Evolutionary conservation across 1,140 invertebrate genomes (phyloP).

Genomic region (Aphelenchoides besseyi): DNA sequence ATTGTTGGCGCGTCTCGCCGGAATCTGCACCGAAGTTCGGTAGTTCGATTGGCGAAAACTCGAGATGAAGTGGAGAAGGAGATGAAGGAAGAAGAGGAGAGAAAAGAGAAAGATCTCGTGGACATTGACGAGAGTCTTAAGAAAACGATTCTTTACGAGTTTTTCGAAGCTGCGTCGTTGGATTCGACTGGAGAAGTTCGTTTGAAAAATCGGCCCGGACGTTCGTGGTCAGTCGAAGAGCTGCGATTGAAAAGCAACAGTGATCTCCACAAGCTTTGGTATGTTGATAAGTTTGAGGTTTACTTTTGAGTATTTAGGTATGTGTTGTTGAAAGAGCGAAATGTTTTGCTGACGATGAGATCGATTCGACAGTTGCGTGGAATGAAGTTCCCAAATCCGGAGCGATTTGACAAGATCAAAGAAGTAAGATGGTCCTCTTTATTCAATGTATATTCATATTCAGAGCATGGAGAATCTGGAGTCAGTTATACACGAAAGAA

Average conservation of each 20-base stretch:
- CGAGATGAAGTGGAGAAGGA: background rate
- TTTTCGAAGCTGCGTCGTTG: constrained; percentile 32
- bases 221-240: constrained; percentile 85
- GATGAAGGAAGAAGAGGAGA: constrained; percentile 1
- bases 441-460: constrained; percentile 34
- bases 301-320: constrained; percentile 68
- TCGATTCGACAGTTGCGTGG: constrained; percentile 71
- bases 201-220: constrained; percentile 70
- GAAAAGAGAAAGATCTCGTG: background rate
- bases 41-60: too few relatives aligned
- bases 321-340: constrained; percentile 87
- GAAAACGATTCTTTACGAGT: constrained; percentile 11
- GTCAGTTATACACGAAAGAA: constrained; percentile 82
- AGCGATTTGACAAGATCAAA: constrained; percentile 84
- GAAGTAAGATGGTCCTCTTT: constrained; percentile 29
- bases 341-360: constrained; percentile 94
- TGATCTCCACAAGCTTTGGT: constrained; percentile 97
- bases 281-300: constrained; percentile 40
- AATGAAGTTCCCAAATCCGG: constrained; percentile 84
- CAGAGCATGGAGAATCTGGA: constrained; percentile 92
- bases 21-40: too few relatives aligned
- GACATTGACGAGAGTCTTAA: background rate
- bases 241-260: constrained; percentile 87
- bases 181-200: constrained; percentile 68
- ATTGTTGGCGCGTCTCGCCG: too few relatives aligned